Conservation (phyloP, 2,113 vertebrate species). For the Himantopus leucocephalus region DNA sequence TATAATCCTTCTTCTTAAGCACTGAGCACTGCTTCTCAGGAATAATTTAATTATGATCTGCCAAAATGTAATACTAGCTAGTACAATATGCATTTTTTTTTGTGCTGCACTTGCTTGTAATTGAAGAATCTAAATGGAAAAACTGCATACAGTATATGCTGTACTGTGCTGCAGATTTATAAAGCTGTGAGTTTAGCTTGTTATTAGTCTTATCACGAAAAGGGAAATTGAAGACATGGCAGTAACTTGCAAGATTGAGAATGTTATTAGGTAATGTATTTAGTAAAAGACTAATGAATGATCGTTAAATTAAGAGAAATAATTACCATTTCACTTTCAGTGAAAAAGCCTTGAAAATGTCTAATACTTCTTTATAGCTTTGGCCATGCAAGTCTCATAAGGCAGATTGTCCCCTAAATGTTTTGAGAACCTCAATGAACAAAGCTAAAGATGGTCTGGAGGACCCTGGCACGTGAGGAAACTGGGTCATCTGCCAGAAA, state of each 20-base stretch:
- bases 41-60: conserved; percentile 35
- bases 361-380: neutral
- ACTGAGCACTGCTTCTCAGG: neutral
- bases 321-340: neutral
- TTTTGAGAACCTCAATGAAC: neutral
- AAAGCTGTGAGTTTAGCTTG: neutral
- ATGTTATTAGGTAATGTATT: neutral
- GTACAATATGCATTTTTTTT: neutral
- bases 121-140: neutral
- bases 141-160: neutral
- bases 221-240: conserved; percentile 8
- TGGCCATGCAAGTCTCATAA: neutral
- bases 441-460: neutral
- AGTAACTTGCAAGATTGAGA: conserved; percentile 14
- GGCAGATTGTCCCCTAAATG: neutral
- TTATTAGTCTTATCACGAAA: conserved; percentile 9
- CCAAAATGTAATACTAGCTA: neutral
- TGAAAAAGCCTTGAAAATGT: neutral
- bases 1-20: conserved; percentile 17
- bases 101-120: neutral
- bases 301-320: conserved; percentile 7
- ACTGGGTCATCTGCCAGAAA: neutral
- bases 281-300: conserved; percentile 29
- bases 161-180: neutral
- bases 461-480: neutral